Evolutionary conservation across 2,888 invertebrate species (phyloP).

Genomic region (Hyppa rectilinea): DNA sequence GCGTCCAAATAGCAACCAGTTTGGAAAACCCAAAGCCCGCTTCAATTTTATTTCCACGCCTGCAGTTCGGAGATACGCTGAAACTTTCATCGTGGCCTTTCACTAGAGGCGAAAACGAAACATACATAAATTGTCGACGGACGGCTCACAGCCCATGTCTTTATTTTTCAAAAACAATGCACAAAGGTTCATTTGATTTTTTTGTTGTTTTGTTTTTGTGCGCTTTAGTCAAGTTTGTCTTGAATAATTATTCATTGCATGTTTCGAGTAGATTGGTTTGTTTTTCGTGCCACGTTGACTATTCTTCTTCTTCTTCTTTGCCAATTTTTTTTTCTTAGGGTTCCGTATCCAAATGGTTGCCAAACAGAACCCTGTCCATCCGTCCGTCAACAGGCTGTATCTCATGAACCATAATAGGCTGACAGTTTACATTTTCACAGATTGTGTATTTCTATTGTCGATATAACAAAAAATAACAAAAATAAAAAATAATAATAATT

Average conservation of each 20-base stretch:
- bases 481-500: no score
- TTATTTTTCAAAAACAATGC: slow-evolving; percentile 65
- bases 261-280: slow-evolving; percentile 26
- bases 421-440: no score
- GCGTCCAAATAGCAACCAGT: slow-evolving; percentile 72
- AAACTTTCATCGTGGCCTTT: slow-evolving; percentile 88
- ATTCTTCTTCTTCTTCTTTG: no score
- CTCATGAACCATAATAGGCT: no score
- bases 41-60: slow-evolving; percentile 88
- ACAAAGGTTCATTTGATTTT: slow-evolving; percentile 57
- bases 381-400: no score
- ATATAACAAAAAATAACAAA: no score
- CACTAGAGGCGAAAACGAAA: slow-evolving; percentile 81
- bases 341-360: no score
- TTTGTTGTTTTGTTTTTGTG: slow-evolving; percentile 21
- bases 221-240: slow-evolving; percentile 19
- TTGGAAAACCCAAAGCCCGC: slow-evolving; percentile 76
- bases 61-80: slow-evolving; percentile 88
- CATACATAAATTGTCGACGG: slow-evolving; percentile 76
- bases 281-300: not conserved
- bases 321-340: no score
- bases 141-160: slow-evolving; percentile 55
- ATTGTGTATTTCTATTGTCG: no score
- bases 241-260: slow-evolving; percentile 26
- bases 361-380: no score